A percentile compares a stretch with the other conserved stretches of the same genome.
Conservation (phyloP, 2,113 vertebrate species). For the Platysternon megacephalum region DNA sequence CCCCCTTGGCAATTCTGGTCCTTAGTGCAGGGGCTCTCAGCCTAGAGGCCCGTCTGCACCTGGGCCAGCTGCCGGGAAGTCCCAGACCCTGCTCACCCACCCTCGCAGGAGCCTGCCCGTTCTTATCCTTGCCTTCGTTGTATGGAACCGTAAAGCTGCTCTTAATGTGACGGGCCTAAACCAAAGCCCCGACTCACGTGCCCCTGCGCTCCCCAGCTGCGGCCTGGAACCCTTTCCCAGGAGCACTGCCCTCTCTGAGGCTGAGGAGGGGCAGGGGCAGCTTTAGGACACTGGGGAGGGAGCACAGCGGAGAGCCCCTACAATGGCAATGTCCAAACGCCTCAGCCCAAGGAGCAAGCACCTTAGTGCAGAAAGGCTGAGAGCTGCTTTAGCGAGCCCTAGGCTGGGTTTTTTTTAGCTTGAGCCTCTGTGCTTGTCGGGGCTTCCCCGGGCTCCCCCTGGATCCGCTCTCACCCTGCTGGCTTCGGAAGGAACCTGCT, state of each 20-base stretch:
- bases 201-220: neutral
- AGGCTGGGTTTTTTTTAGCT: neutral
- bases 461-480: neutral
- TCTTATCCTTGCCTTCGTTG: neutral
- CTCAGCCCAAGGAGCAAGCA: neutral
- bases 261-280: neutral
- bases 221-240: neutral
- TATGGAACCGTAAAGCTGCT: neutral
- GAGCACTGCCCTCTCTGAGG: accelerated
- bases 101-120: neutral
- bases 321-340: neutral
- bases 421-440: neutral
- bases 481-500: slow-evolving; percentile 9
- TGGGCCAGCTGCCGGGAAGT: neutral
- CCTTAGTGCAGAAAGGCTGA: neutral
- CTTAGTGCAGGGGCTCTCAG: neutral
- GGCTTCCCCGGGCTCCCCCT: neutral
- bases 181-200: neutral
- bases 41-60: neutral
- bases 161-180: neutral
- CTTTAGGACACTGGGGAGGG: neutral
- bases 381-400: neutral
- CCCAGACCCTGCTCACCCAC: neutral
- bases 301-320: neutral
- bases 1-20: too few relatives aligned